Conservation (phyloP, 2,113 vertebrate genomes). For the Campylorhamphus procurvoides region DNA sequence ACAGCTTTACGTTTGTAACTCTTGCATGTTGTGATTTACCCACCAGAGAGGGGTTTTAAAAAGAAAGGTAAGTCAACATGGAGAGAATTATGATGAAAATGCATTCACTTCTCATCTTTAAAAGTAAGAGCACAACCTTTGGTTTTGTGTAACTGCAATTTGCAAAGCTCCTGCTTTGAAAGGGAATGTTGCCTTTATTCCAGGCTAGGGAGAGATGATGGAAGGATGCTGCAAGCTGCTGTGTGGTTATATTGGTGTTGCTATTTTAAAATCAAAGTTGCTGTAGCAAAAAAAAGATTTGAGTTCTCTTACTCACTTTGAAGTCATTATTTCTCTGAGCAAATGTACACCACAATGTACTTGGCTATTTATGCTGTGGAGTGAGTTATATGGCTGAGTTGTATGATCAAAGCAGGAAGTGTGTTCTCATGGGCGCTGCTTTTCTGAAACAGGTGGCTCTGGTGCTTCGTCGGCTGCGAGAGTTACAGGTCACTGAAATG, state of each 20-base stretch:
- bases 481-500: constrained; percentile 89
- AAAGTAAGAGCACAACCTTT: background rate
- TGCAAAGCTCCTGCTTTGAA: background rate
- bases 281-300: background rate
- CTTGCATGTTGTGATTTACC: background rate
- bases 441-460: constrained; percentile 87
- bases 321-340: background rate
- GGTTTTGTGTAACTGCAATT: background rate
- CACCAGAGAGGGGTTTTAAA: background rate
- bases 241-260: background rate
- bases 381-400: background rate
- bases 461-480: constrained; percentile 90
- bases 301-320: background rate
- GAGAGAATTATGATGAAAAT: background rate
- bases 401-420: background rate
- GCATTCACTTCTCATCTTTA: background rate
- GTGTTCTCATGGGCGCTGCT: background rate
- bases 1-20: background rate
- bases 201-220: background rate
- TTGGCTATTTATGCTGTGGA: background rate
- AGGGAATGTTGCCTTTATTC: background rate
- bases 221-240: background rate
- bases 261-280: background rate
- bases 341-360: background rate
- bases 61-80: background rate